These are phyloP conservation scores for Drosophila ochracea DNA, from an alignment of 2,888 invertebrate species.

Conservation along the genomic window DNA sequence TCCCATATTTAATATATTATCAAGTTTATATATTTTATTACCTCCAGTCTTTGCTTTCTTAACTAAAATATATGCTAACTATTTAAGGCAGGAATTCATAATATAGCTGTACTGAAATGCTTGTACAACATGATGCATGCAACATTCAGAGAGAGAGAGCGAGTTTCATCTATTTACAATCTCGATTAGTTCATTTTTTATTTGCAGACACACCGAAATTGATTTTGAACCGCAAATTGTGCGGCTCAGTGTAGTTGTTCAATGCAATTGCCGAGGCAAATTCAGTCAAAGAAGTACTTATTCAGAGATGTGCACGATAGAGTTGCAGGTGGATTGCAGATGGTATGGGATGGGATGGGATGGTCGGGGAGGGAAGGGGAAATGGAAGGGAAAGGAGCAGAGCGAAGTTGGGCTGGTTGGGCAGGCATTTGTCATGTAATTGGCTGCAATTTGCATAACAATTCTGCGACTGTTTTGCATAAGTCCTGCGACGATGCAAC, in stretches of 20 bases:
- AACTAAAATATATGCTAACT: not conserved
- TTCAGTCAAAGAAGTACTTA: constrained; percentile 18
- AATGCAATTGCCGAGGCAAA: constrained; percentile 41
- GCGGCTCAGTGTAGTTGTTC: constrained; percentile 61
- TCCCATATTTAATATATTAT: not conserved
- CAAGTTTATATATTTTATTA: not conserved
- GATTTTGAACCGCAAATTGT: constrained; percentile 49
- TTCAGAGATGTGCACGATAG: constrained; percentile 12
- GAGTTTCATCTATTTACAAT: not conserved
- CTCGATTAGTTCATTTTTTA: not conserved
- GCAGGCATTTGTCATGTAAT: constrained; percentile 78
- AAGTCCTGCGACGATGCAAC: constrained; percentile 77
- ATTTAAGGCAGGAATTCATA: too few species aligned
- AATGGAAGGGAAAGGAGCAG: not conserved
- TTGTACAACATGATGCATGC: not conserved
- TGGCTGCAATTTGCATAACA: constrained; percentile 82
- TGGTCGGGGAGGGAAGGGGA: not conserved
- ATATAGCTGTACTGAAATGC: not conserved
- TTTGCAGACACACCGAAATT: constrained; percentile 1
- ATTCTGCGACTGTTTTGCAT: constrained; percentile 79
- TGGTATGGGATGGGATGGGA: not conserved
- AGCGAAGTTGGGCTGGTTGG: not conserved
- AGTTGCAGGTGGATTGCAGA: not conserved
- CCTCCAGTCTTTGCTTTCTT: not conserved
- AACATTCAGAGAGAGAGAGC: not conserved